Evolutionary conservation across 1,140 invertebrate species (phyloP), one percentile per base, ranked within the genome.

Genomic region (Neotoxoptera formosana): DNA sequence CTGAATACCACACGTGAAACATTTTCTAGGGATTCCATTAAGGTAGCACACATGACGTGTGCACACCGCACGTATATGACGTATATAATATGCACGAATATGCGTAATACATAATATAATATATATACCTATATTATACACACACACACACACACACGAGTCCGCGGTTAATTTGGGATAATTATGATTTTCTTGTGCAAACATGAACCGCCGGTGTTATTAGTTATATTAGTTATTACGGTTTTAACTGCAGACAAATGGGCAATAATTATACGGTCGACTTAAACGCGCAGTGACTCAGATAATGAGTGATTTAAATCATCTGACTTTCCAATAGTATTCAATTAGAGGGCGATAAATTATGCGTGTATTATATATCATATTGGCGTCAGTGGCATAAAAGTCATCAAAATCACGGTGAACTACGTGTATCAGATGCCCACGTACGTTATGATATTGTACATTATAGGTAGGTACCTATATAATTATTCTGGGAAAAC

Each of bases 311-410:
- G 41, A 81, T 91, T 81, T 81, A 51, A 92, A 84, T 92, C 81
- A 41, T 53, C 76, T 21, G 23, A 92, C 91, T 84, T 84, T 84
- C 76, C 91, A 53, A 84, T 88, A 17, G n/a, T 53, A 92, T 91
- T 91, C 90, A 91, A 91, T 91, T 81, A 91, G 90, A 91, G 17
- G 90, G 60, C 41, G 45, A 91, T 91, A 91, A 91, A 91, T 91
- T 48, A 91, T 90, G 25, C 21, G 25, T 47, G 21, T 41, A 45
- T 36, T 20, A 41, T 20, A 41, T 17, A 86, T 41, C 41, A 41
- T 41, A 41, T 7, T 60, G 7, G 30, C 89, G 25, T 41, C 11
- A 23, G 20, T 21, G 7, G 51, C 7, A 7, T 53, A 89, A 89
- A 89, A n/a, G 17, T 53, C 36, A 53, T 89, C 20, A 36, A 34